These are phyloP conservation scores for Schrankia costaestrigalis DNA, from an alignment of 2,888 invertebrate species.

Conservation along the genomic window DNA sequence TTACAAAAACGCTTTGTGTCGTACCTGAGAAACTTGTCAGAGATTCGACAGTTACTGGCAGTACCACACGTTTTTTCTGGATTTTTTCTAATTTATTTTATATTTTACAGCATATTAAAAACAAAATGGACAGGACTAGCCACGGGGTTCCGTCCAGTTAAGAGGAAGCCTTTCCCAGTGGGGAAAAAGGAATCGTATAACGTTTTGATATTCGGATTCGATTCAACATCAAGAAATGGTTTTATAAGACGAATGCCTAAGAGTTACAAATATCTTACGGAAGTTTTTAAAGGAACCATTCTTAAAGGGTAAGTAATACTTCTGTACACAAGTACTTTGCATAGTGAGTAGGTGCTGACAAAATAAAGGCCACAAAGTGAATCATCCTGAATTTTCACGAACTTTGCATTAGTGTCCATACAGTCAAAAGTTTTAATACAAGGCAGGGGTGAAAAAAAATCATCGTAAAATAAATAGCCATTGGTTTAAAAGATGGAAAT, in stretches of 20 bases:
- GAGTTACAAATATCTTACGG: constrained; percentile 84
- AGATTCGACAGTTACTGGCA: no score
- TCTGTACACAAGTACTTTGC: neutral
- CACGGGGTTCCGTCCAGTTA: constrained; percentile 28
- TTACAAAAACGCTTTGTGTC: no score
- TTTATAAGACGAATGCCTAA: constrained; percentile 39
- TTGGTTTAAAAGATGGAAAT: no score
- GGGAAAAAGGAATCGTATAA: neutral
- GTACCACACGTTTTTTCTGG: no score
- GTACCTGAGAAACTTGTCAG: no score
- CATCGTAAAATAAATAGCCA: no score
- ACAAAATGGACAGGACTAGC: constrained; percentile 30
- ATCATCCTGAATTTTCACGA: no score
- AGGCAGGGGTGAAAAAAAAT: no score
- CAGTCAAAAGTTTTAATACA: no score
- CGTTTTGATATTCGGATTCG: constrained; percentile 2
- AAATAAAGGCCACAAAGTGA: neutral
- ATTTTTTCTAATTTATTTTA: neutral
- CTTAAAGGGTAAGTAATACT: constrained; percentile 82
- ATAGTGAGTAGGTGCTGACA: neutral
- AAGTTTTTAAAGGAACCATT: constrained; percentile 80
- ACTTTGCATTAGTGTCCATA: no score
- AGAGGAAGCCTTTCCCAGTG: constrained; percentile 55
- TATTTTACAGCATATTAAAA: constrained; percentile 6
- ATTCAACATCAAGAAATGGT: constrained; percentile 2